Base-by-base conservation (phyloP, 2,888 invertebrate genomes). In the Metalampra italica region DNA sequence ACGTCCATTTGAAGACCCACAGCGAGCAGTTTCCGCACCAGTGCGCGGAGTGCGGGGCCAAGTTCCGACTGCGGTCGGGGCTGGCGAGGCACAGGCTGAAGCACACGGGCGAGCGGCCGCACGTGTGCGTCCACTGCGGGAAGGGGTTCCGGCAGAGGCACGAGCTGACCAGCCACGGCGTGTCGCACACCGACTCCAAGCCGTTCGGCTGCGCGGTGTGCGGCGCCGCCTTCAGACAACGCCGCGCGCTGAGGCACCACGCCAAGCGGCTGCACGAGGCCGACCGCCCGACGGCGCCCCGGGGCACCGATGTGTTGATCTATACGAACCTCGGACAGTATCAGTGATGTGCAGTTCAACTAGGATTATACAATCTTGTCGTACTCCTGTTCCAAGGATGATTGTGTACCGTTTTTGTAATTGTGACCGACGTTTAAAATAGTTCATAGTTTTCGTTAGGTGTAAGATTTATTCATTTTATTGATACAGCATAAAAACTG, bases 81-180 rank as follows among this genome's bases (percentile, higher is more conserved):
- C 74, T 93, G 22, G 65, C 87, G 53, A 75, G 92, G 1, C 93
- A 93, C 66, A 71, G 86, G 0, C 89, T 91, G 1, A 87, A 90
- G 46, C 93, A 93, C 66, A 91, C 92, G 0, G 93, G 92, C 3
- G 92, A 92, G 62, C 90, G 92, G 54, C 91, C 92, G 7, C 90
- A 92, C 73, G 84, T 77, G 0, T 93, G 93, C 64, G 82, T 82
- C 34, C 73, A 85, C 14, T 93, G 93, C 70, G 90, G 90, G 1
- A 80, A 89, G 41, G 72, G 81, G 13, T 93, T 93, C 75, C 78
- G 92, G 1, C 91, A 92, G 56, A 91, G 91, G 32, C 90, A 92
- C 64, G 92, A 92, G 60, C 68, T 93, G 22, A 88, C 86, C 59
- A 77, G 88, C 45, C 93, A 93, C 62, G 51, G 47, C 13, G 67